phyloP scores from a whole-genome alignment of 2,113 vertebrate species.

The Scatophagus argus region DNA sequence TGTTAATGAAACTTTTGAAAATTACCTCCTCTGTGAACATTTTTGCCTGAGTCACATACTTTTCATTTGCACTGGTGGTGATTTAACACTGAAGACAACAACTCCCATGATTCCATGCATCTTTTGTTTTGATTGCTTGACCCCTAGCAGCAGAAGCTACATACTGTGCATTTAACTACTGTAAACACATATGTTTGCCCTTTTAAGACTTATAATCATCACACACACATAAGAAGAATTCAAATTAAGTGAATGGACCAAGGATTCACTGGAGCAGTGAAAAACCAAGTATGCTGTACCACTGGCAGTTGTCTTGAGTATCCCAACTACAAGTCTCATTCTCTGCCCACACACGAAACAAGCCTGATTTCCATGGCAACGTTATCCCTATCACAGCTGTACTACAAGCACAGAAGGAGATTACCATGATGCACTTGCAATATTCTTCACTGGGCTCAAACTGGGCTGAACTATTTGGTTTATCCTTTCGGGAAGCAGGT shows the following conservation, averaged over 20 bases:
- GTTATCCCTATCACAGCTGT: constrained; percentile 34
- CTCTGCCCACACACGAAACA: constrained; percentile 68
- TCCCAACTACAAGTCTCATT: constrained; percentile 48
- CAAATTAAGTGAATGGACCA: not conserved
- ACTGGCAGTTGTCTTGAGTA: constrained; percentile 54
- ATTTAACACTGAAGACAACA: no score
- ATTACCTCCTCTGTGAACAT: no score
- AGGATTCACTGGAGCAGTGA: not conserved
- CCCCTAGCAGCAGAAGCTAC: no score
- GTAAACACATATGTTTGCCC: not conserved
- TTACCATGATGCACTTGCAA: not conserved
- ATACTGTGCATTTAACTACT: not conserved
- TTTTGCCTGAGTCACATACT: no score
- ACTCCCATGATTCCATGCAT: no score
- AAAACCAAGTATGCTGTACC: constrained; percentile 2
- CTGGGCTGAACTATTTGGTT: not conserved
- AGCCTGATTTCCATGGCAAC: constrained; percentile 69
- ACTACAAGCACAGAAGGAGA: constrained; percentile 38
- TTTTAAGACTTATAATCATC: not conserved
- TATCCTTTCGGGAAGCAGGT: constrained; percentile 4
- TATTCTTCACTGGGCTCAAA: constrained; percentile 1
- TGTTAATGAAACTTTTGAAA: no score
- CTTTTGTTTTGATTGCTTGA: no score
- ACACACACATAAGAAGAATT: not conserved
- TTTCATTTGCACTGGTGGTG: no score